Percentiles rank a stretch among this genome's conserved stretches.
Evolutionary conservation across 64 coral and sea anemone species (phyloP).

Genomic region (Cladopsammia gracilis): DNA sequence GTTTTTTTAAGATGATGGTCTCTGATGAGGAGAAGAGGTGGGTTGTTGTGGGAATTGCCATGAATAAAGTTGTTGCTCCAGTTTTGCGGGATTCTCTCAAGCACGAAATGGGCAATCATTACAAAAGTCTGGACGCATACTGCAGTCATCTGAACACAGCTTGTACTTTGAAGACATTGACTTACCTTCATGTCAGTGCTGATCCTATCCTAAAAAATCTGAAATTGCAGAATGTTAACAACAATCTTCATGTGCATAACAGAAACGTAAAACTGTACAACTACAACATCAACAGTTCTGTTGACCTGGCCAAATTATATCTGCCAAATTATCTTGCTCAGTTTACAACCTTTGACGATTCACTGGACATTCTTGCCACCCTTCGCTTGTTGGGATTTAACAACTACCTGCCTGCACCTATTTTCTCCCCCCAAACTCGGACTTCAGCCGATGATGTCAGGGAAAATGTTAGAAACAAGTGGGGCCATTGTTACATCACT

Average conservation of each 20-base stretch:
- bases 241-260: conserved; percentile 38
- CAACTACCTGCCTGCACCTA: conserved; percentile 11
- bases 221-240: conserved; percentile 83
- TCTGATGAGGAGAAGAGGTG: conserved; percentile 69
- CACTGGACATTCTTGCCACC: conserved; percentile 64
- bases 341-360: conserved; percentile 70
- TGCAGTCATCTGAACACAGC: not conserved
- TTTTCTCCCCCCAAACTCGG: conserved; percentile 41
- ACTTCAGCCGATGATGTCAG: conserved; percentile 45
- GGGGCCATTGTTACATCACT: conserved; percentile 67
- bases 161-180: not conserved
- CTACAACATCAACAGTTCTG: not conserved
- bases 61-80: conserved; percentile 68
- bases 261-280: conserved; percentile 22
- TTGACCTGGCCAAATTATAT: conserved; percentile 60
- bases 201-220: conserved; percentile 17
- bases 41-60: conserved; percentile 69
- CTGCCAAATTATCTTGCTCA: conserved; percentile 30
- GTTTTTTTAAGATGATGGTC: not conserved
- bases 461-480: conserved; percentile 71
- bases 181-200: not conserved
- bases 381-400: conserved; percentile 49
- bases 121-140: conserved; percentile 7
- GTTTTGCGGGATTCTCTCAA: conserved; percentile 45
- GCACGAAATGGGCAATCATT: conserved; percentile 39